These are phyloP conservation scores for Zophobas morio DNA, from an alignment of 1,140 invertebrate genomes.

Conservation along the genomic window DNA sequence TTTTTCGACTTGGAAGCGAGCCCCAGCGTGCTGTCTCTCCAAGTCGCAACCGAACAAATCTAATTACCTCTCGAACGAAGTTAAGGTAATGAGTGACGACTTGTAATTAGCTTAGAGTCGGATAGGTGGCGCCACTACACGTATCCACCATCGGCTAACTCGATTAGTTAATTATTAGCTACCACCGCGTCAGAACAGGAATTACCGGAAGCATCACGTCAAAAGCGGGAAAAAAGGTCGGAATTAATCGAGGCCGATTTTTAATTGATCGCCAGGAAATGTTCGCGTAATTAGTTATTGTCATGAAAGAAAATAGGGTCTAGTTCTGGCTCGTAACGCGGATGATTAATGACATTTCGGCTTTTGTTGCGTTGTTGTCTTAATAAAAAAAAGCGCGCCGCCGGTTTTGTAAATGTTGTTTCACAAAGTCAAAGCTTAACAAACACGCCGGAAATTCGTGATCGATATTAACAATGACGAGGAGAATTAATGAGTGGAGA, in stretches of 20 bases:
- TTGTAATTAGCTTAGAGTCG: constrained; percentile 64
- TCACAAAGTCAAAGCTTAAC: constrained; percentile 42
- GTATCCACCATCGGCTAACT: constrained; percentile 62
- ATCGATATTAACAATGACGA: constrained; percentile 43
- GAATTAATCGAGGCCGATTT: constrained; percentile 8
- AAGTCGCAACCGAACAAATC: constrained; percentile 52
- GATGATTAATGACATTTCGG: constrained; percentile 33
- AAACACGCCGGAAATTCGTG: constrained; percentile 39
- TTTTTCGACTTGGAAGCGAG: neutral
- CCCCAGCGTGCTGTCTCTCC: neutral
- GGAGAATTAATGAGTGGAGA: constrained; percentile 33
- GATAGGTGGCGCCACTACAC: constrained; percentile 64
- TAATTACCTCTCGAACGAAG: constrained; percentile 61
- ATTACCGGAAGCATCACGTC: neutral
- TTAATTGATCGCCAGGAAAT: constrained; percentile 31
- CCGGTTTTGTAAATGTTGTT: constrained; percentile 36
- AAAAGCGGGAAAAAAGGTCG: neutral
- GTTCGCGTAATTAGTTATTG: constrained; percentile 28
- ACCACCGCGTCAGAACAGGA: constrained; percentile 21
- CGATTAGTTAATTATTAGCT: constrained; percentile 60
- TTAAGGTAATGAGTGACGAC: constrained; percentile 66
- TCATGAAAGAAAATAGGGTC: constrained; percentile 34
- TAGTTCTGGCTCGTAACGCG: constrained; percentile 34
- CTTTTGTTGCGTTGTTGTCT: constrained; percentile 40
- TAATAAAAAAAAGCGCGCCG: constrained; percentile 35